Evolutionary conservation across 2,888 invertebrate genomes (phyloP), one percentile per base, ranked within the genome.

Genomic region (Panzeria rudis): DNA sequence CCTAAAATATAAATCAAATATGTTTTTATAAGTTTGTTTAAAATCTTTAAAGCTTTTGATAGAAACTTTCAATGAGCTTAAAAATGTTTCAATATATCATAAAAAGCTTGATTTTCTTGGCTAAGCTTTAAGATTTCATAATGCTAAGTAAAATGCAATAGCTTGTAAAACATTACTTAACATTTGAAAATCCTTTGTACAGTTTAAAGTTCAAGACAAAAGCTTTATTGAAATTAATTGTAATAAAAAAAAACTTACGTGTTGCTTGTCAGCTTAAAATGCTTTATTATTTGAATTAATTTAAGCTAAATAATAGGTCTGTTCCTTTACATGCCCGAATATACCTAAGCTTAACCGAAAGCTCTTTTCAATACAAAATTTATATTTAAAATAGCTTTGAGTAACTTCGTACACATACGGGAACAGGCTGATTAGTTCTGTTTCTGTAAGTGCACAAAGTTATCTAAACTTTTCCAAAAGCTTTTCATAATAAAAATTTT

Each of bases 1-100:
- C 89, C 89, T 89, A 88, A 89, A 87, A 89, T 87, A 90, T 88
- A 87, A 68, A 68, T 68, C 6, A 17, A 76, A 56, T 56, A 50
- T 35, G 7, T 35, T 35, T 56, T 64, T 54, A 68, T 54, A 35
- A 44, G 15, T 44, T 56, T 56, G 25, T 35, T 41, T 17, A 50
- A 11, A 15, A 15, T 11, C 32, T 50, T 77, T 13, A 59, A 29
- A 77, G 17, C 11, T 44, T 38, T 56, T 23, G 20, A 17, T 47
- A 47, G 29, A 66, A 29, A 6, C 17, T 32, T 59, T 59, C 35
- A 59, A 2, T 3, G 6, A 47, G 47, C 25, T 56, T 79, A 66
- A 64, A 47, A 77, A 61, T 54, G 29, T 64, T 44, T 11, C 3
- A n/a, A 6, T 1, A 64, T 25, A 41, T 23, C 41, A n/a, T 25